These are phyloP conservation scores for Chaetops frenatus DNA, from an alignment of 2,113 vertebrate species.

Conservation along the genomic window DNA sequence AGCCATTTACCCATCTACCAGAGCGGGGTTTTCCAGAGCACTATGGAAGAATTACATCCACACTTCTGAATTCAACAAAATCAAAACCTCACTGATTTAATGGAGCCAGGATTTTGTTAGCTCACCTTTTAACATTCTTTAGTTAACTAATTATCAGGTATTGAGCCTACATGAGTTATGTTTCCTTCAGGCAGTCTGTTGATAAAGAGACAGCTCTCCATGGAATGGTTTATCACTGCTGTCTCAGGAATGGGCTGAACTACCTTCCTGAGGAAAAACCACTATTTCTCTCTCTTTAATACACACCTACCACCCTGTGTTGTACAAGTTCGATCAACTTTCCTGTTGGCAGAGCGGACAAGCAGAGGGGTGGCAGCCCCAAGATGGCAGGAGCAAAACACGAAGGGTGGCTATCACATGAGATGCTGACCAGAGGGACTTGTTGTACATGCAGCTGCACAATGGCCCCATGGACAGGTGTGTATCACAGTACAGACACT, in stretches of 20 bases:
- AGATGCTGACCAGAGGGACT: neutral
- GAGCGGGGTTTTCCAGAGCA: accelerated
- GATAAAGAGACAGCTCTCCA: neutral
- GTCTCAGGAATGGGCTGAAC: neutral
- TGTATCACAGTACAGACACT: neutral
- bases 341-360: neutral
- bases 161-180: accelerated
- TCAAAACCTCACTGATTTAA: neutral
- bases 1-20: accelerated
- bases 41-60: neutral
- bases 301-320: neutral
- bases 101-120: accelerated
- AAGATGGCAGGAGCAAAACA: neutral
- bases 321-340: neutral
- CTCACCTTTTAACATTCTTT: neutral
- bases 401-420: neutral
- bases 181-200: neutral
- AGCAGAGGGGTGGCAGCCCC: neutral
- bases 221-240: accelerated
- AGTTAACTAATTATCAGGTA: neutral
- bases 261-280: neutral
- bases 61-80: neutral
- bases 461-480: accelerated
- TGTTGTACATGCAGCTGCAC: neutral
- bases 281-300: neutral